Base-by-base conservation (phyloP, 2,113 vertebrate genomes). In the Martes martes region DNA sequence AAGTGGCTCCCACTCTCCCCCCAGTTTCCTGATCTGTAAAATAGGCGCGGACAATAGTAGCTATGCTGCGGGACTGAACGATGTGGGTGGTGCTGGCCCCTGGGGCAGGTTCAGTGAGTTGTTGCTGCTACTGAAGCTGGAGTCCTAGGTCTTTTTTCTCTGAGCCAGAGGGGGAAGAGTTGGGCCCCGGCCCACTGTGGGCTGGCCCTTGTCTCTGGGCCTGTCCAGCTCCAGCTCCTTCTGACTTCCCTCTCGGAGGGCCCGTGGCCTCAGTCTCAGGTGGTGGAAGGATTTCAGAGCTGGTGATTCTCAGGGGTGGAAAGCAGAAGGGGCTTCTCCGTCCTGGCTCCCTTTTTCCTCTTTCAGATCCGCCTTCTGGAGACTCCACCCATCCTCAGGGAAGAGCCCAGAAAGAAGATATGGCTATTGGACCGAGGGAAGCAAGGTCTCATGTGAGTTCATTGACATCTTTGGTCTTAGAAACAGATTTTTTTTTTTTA, bases 381-480 rank as follows among this genome's bases (percentile, higher is more conserved):
- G 71, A 21, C 55, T 9, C 67, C 18, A 11, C 42, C 42, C 31
- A 26, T 28, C 42, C 63, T 42, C 21, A 0, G 13, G 45, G 89
- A 55, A 81, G 91, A 81, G 16, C 23, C n/a, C 42, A 24, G 71
- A 33, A 69, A 82, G 74, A 94, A 71, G 63, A 78, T 31, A 98
- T 98, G 96, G 95, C 93, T 74, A 6, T 74, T 55, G 73, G 47
- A 52, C 96, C 19, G 9, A 89, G 55, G 28, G 45, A 82, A 88
- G 45, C 85, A 33, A 55, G 26, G n/a, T 3, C 91, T 33, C 97
- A 63, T 89, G 96, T 98, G 78, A 96, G 95, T 76, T 78, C 15
- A 33, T 18, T 74, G 90, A 33, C 31, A 0, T 42, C 59, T 83
- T 39, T 23, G 39, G 57, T 42, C 28, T 61, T 19, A 73, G 19